These are phyloP conservation scores for Etheostoma perlongum DNA, from an alignment of 2,797 vertebrate genomes.

Conservation along the genomic window DNA sequence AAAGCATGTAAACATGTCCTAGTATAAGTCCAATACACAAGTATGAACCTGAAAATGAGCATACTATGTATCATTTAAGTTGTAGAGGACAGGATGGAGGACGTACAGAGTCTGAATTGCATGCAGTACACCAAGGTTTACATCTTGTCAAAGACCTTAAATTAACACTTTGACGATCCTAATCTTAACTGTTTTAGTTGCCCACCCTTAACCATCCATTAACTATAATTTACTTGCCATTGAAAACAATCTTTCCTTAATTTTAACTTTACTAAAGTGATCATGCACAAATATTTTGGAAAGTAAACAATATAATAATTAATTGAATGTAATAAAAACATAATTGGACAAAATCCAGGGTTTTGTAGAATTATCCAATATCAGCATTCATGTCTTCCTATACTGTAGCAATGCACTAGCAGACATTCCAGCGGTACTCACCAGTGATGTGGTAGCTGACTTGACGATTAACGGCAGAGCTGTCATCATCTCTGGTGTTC, in stretches of 20 bases:
- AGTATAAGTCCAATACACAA: too few relatives aligned
- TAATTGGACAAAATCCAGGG: not conserved
- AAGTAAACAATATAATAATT: not conserved
- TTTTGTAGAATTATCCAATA: not conserved
- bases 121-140: not conserved
- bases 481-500: slow-evolving; percentile 95
- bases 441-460: slow-evolving; percentile 99
- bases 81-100: not conserved
- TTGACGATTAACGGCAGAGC: slow-evolving; percentile 92
- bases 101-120: not conserved
- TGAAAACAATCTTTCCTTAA: not conserved
- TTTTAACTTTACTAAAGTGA: not conserved
- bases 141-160: too few relatives aligned
- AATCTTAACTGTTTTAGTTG: not conserved
- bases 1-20: too few relatives aligned
- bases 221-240: not conserved
- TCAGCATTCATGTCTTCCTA: not conserved
- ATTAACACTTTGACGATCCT: too few relatives aligned
- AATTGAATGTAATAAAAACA: not conserved
- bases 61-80: not conserved
- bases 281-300: not conserved
- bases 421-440: slow-evolving; percentile 66
- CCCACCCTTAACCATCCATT: not conserved
- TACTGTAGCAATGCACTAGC: not conserved
- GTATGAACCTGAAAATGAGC: too few relatives aligned